These are phyloP conservation scores for Salarias fasciatus DNA, from an alignment of 2,797 vertebrate genomes.

Conservation along the genomic window DNA sequence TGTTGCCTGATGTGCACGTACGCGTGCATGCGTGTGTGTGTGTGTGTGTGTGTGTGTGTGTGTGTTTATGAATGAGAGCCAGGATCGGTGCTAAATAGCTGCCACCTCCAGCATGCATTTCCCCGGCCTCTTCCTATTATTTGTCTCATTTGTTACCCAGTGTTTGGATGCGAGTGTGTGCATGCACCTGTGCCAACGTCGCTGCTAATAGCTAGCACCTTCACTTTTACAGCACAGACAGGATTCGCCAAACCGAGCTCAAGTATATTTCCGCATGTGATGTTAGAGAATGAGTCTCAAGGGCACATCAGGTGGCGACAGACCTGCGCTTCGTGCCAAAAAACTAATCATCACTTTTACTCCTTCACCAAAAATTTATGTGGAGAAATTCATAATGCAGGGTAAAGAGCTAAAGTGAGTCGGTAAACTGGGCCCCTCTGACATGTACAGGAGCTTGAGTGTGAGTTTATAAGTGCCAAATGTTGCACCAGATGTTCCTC, in stretches of 20 bases:
- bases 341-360: constrained; percentile 44
- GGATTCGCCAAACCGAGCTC: constrained; percentile 56
- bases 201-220: constrained; percentile 49
- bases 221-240: constrained; percentile 38
- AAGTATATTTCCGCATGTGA: constrained; percentile 30
- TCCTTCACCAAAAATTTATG: constrained; percentile 24
- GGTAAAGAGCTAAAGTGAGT: constrained; percentile 13
- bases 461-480: constrained; percentile 26
- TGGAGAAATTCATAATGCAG: constrained; percentile 3
- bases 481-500: constrained; percentile 46
- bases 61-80: constrained; percentile 25
- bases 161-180: constrained; percentile 29
- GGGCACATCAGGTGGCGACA: constrained; percentile 41
- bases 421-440: constrained; percentile 22
- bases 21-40: constrained; percentile 2
- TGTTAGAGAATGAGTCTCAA: constrained; percentile 45
- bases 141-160: constrained; percentile 48
- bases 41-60: not conserved
- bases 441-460: constrained; percentile 26
- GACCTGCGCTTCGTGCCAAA: constrained; percentile 37
- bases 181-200: constrained; percentile 40
- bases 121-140: constrained; percentile 49
- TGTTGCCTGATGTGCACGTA: constrained; percentile 25
- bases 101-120: constrained; percentile 45
- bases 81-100: constrained; percentile 51